Base-by-base conservation (phyloP, 2,113 vertebrate genomes). In the Oplegnathus fasciatus region DNA sequence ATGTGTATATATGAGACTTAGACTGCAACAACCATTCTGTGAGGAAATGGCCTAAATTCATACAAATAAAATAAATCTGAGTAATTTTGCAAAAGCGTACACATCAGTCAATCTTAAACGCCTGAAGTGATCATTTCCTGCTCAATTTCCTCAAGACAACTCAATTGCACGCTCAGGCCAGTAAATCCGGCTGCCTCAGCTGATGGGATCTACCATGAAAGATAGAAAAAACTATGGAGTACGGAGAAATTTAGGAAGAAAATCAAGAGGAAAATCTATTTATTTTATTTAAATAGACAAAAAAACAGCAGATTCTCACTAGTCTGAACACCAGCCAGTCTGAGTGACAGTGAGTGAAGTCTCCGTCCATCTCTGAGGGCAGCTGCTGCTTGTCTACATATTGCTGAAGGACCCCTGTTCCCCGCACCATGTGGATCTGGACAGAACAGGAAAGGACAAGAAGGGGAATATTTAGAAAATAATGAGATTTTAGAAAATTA, bases 271-370 rank as follows among this genome's bases (percentile, higher is more conserved):
- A 28, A 0, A 34, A 14, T 20, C 5, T 50, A 4, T 18, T 24
- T 9, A 15, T 74, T 73, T 57, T 1, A 55, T 64, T 1, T 0
- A 20, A 40, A 30, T 1, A 57, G 30, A 54, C 2, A 62, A 55
- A 44, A 24, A 15, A 32, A 22, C 0, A 42, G 17, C 17, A 11
- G 34, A 7, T 9, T 7, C 88, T 92, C 87, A 97, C 97, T 91
- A 96, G 94, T 87, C 97, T 96, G 83, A 96, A 96, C 48, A 94
- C 87, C 83, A 96, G 95, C 97, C 97, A 98, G 85, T 97, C 95
- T 2, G 85, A 54, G 66, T 97, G 96, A 7, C 92, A 94, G 88
- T 96, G 94, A 61, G 84, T 80, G 71, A 95, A 95, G 83, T 96
- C 95, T 85, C 97, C 97, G 17, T 95, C 96, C 88, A 97, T 81